These are phyloP conservation scores for Sternarchorhynchus goeldii DNA, from an alignment of 2,797 vertebrate genomes.

Conservation along the genomic window DNA sequence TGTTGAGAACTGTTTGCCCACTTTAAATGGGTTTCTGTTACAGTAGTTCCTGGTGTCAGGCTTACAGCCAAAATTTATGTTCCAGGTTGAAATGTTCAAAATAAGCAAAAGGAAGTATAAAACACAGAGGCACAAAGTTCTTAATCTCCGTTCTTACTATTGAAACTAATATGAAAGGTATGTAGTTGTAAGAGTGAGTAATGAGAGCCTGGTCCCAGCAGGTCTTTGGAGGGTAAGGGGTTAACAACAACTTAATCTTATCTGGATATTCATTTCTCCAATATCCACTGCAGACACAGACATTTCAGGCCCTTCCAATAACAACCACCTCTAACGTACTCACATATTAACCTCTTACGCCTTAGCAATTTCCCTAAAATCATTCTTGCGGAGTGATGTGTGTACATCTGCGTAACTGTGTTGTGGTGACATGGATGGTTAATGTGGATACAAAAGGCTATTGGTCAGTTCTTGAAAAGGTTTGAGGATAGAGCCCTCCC, in stretches of 20 bases:
- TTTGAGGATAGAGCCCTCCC: constrained; percentile 70
- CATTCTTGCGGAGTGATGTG: constrained; percentile 58
- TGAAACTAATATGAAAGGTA: background rate
- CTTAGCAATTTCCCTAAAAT: constrained; percentile 47
- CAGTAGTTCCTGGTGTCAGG: too few relatives aligned
- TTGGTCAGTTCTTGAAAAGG: constrained; percentile 60
- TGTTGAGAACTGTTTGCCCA: too few relatives aligned
- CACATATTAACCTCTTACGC: constrained; percentile 50
- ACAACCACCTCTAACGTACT: constrained; percentile 50
- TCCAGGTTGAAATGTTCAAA: too few relatives aligned
- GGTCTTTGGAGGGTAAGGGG: background rate
- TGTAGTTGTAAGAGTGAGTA: too few relatives aligned
- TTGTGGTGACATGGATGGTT: constrained; percentile 49
- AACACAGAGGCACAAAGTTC: too few relatives aligned
- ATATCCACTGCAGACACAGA: constrained; percentile 24
- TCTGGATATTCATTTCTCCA: constrained; percentile 21
- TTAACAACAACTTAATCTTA: constrained; percentile 19
- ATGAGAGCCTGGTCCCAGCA: background rate
- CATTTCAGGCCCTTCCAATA: constrained; percentile 50
- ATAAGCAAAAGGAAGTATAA: too few relatives aligned
- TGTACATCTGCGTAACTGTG: constrained; percentile 29
- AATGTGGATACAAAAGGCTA: constrained; percentile 55
- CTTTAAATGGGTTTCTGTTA: too few relatives aligned
- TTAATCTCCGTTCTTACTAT: background rate
- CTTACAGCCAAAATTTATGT: too few relatives aligned